Evolutionary conservation across 2,113 vertebrate species (phyloP), one percentile per base, ranked within the genome.

Genomic region (Notothenia coriiceps): DNA sequence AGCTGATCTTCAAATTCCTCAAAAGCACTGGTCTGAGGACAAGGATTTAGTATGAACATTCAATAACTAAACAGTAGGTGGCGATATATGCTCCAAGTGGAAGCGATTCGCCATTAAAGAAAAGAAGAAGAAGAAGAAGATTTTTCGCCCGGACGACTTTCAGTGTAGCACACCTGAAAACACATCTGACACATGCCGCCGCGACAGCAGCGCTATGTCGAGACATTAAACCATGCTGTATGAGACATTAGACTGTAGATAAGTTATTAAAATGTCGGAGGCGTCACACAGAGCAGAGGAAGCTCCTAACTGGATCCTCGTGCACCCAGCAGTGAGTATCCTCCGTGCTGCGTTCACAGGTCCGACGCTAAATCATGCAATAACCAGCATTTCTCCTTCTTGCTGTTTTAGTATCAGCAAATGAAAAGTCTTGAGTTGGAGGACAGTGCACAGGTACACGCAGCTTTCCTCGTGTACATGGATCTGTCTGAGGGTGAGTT

Each of bases 381-480:
- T 12, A 33, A 70, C 10, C 9, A 1, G 0, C 0, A 2, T 49
- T 40, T 22, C 8, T 13, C 33, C 10, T 55, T 22, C 40, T 44
- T 62, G 13, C 78, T 9, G 13, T 79, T 9, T 61, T 85, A 99
- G 98, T 97, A 97, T 77, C 94, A 92, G 70, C 94, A 96, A 64
- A 96, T 99, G 96, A 95, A 96, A 94, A 91, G 90, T 13, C 94
- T 99, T 44, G 95, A 96, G 56, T 84, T 96, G 0, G 96, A 83
- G 35, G 97, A 99, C 85, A 92, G 92, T 15, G 85, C 93, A 54
- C 96, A 98, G 72, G 86, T 97, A 2, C 97, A 99, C 12, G 92
- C 96, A 59, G 97, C 98, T 0, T 99, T 99, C 87, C 89, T 99
- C 63, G 97, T 96, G 4, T 97, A 96, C 93, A 94, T 99, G 95